These are phyloP conservation scores for Idaea aversata DNA, from an alignment of 2,888 invertebrate genomes.

Conservation along the genomic window DNA sequence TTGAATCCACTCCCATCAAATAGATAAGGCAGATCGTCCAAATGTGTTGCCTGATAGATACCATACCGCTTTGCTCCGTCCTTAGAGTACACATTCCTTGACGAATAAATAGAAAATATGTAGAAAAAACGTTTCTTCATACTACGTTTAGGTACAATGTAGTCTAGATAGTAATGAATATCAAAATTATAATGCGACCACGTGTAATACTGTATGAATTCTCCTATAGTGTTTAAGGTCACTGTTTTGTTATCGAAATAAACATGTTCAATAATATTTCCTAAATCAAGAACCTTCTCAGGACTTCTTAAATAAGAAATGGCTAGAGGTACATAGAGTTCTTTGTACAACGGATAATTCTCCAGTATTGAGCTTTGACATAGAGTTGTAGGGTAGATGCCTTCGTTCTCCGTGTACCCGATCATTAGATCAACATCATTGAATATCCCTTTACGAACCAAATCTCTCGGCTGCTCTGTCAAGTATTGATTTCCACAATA, in stretches of 20 bases:
- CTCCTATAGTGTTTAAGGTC: slow-evolving; percentile 7
- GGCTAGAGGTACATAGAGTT: slow-evolving; percentile 12
- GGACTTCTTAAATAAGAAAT: slow-evolving; percentile 11
- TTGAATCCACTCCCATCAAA: slow-evolving; percentile 15
- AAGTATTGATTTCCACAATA: slow-evolving; percentile 19
- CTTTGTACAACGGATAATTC: slow-evolving; percentile 12
- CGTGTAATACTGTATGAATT: slow-evolving; percentile 9
- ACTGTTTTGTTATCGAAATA: slow-evolving; percentile 17
- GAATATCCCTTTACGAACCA: slow-evolving; percentile 10
- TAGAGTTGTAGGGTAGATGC: neutral
- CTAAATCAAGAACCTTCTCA: slow-evolving; percentile 8
- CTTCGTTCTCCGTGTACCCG: slow-evolving; percentile 20
- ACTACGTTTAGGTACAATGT: slow-evolving; percentile 7
- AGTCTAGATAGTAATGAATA: slow-evolving; percentile 14
- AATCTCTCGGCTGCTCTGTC: slow-evolving; percentile 9
- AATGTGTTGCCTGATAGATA: slow-evolving; percentile 17
- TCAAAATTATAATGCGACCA: slow-evolving; percentile 13
- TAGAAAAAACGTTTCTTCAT: slow-evolving; percentile 14
- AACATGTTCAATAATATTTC: slow-evolving; percentile 10
- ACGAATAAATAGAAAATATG: slow-evolving; percentile 14
- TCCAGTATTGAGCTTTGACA: neutral
- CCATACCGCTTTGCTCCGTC: slow-evolving; percentile 12
- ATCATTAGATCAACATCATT: slow-evolving; percentile 19
- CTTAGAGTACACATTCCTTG: slow-evolving; percentile 16
- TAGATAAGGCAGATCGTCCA: slow-evolving; percentile 18